phyloP scores from a whole-genome alignment of 2,888 invertebrate species.

The Fragum fragum region DNA sequence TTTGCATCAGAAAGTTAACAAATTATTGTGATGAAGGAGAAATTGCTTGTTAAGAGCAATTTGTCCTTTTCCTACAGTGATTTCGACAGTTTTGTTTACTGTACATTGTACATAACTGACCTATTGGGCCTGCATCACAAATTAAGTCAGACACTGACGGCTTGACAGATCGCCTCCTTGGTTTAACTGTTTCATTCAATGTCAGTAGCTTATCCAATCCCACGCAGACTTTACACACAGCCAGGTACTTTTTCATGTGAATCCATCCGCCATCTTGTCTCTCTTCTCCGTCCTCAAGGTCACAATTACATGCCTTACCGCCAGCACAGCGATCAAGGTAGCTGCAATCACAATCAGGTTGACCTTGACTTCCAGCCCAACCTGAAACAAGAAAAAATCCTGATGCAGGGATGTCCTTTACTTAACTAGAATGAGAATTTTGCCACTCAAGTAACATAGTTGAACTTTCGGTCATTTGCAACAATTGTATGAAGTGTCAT shows the following conservation, averaged over 20 bases:
- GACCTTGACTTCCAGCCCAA: constrained; percentile 69
- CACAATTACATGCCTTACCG: constrained; percentile 76
- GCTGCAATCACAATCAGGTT: constrained; percentile 77
- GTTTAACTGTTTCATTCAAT: neutral
- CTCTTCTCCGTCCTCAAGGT: constrained; percentile 60
- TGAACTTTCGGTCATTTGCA: neutral
- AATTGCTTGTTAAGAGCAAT: too few relatives aligned
- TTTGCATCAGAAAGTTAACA: too few relatives aligned
- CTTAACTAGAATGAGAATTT: too few relatives aligned
- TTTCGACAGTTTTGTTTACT: too few relatives aligned
- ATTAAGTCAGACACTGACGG: constrained; percentile 53
- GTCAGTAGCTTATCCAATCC: constrained; percentile 52
- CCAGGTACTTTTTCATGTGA: constrained; percentile 48
- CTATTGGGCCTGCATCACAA: constrained; percentile 57
- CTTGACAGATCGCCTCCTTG: neutral
- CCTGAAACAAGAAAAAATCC: constrained; percentile 51
- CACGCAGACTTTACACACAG: constrained; percentile 68
- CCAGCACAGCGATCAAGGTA: constrained; percentile 73
- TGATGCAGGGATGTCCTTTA: too few relatives aligned
- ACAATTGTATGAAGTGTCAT: neutral
- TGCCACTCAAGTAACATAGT: neutral
- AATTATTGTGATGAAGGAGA: too few relatives aligned
- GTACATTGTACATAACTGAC: too few relatives aligned
- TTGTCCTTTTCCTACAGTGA: too few relatives aligned
- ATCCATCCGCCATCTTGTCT: constrained; percentile 62